Conservation (phyloP, 35 echinoderm and acorn worm genomes). For the Patiria miniata region DNA sequence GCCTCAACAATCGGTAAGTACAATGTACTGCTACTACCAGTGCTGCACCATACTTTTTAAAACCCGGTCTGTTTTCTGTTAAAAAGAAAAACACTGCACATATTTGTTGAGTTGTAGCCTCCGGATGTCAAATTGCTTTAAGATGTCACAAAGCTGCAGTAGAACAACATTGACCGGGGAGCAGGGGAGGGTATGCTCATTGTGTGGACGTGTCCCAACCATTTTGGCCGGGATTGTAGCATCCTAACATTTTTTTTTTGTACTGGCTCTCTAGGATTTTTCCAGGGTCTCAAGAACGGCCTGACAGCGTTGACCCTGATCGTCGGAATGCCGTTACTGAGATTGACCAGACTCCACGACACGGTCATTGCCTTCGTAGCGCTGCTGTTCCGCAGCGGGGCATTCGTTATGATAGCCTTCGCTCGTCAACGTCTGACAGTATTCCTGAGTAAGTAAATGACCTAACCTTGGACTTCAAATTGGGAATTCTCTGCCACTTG, state of each 20-base stretch:
- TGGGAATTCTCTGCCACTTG: no score
- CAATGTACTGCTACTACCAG: background rate
- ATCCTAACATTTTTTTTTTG: no score
- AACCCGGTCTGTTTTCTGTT: no score
- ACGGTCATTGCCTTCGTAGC: slow-evolving; percentile 59
- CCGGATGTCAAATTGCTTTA: no score
- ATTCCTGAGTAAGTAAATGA: slow-evolving; percentile 81
- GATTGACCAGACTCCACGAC: slow-evolving; percentile 45
- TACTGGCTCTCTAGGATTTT: slow-evolving; percentile 48
- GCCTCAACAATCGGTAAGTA: slow-evolving; percentile 74
- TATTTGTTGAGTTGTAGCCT: no score
- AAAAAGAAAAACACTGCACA: no score
- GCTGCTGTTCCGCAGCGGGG: slow-evolving; percentile 52
- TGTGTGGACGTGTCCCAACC: no score
- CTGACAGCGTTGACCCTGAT: slow-evolving; percentile 56
- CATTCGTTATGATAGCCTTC: slow-evolving; percentile 76
- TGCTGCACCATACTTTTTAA: no score
- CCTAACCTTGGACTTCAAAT: background rate
- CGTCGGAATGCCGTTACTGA: slow-evolving; percentile 55
- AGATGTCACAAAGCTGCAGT: no score
- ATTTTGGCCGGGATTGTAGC: no score
- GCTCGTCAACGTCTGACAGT: slow-evolving; percentile 57
- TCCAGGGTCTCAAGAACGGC: slow-evolving; percentile 63
- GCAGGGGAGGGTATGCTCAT: no score
- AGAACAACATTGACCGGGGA: no score